These are phyloP conservation scores for Xiphophorus maculatus DNA, from an alignment of 2,113 vertebrate species.

Conservation along the genomic window DNA sequence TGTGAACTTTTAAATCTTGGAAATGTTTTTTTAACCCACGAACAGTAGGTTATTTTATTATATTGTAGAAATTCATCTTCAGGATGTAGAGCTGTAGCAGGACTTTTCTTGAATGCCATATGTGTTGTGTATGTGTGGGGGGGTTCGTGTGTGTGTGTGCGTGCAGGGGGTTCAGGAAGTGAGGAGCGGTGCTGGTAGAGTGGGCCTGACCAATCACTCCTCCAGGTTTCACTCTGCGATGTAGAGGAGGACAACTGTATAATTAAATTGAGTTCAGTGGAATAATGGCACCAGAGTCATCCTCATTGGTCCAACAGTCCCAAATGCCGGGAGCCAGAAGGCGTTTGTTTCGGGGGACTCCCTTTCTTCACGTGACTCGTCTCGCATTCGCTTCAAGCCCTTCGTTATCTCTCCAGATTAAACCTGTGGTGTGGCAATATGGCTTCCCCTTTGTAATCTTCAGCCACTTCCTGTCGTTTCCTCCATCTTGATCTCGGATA, in stretches of 20 bases:
- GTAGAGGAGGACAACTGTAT: not conserved
- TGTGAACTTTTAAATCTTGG: not conserved
- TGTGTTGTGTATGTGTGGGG: not conserved
- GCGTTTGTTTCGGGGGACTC: not conserved
- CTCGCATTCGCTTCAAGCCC: slow-evolving; percentile 37
- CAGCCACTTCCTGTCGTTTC: not conserved
- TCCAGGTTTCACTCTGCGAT: not conserved
- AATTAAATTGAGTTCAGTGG: not conserved
- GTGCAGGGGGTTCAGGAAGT: not conserved
- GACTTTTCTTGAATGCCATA: not conserved
- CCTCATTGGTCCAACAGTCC: slow-evolving; percentile 22
- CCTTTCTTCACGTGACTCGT: not conserved
- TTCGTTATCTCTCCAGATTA: slow-evolving; percentile 67
- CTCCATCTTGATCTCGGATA: slow-evolving; percentile 14
- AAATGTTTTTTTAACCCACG: not conserved
- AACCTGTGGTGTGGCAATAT: slow-evolving; percentile 32
- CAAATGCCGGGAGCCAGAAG: not conserved
- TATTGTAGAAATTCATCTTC: not conserved
- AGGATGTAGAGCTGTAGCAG: not conserved
- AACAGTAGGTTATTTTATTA: not conserved
- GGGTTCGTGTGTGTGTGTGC: not conserved
- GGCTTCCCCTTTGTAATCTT: slow-evolving; percentile 39
- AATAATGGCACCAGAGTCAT: slow-evolving; percentile 12
- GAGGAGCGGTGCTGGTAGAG: slow-evolving; percentile 1
- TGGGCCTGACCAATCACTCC: slow-evolving; percentile 6